Conservation (phyloP, 2,113 vertebrate species). For the Podiceps cristatus region DNA sequence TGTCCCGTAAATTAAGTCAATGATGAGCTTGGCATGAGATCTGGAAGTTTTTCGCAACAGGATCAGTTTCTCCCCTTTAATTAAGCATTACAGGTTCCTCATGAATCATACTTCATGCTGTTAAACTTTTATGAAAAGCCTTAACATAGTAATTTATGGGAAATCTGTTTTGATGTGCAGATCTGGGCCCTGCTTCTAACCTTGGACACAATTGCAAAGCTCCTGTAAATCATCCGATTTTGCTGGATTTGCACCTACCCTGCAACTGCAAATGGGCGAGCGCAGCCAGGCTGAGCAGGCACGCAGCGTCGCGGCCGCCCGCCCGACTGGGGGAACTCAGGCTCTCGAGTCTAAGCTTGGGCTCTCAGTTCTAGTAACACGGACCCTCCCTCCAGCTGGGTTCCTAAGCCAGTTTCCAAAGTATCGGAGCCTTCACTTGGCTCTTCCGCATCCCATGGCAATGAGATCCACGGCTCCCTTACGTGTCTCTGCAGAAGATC, state of each 20-base stretch:
- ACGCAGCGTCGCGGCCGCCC: accelerated
- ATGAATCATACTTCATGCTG: background rate
- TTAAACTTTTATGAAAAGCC: background rate
- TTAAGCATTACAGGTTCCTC: constrained; percentile 28
- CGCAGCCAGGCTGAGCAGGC: background rate
- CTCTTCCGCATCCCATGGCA: background rate
- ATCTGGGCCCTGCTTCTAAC: background rate
- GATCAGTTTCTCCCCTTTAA: constrained; percentile 34
- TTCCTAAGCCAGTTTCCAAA: background rate
- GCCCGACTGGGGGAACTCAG: background rate
- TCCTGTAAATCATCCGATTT: background rate
- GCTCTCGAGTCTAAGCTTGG: background rate
- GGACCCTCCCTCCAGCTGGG: background rate
- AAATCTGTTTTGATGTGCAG: constrained; percentile 37
- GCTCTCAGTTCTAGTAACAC: background rate
- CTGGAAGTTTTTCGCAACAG: background rate
- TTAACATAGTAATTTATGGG: background rate
- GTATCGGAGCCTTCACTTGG: background rate
- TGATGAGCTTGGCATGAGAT: constrained; percentile 21
- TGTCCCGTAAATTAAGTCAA: constrained; percentile 6
- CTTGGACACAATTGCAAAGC: background rate
- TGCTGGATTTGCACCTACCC: background rate
- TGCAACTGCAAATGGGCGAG: too few species aligned
- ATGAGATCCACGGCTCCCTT: accelerated
- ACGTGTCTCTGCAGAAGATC: background rate